These are phyloP conservation scores for Toxotes lorentzi DNA, from an alignment of 2,797 vertebrate genomes.

Conservation along the genomic window DNA sequence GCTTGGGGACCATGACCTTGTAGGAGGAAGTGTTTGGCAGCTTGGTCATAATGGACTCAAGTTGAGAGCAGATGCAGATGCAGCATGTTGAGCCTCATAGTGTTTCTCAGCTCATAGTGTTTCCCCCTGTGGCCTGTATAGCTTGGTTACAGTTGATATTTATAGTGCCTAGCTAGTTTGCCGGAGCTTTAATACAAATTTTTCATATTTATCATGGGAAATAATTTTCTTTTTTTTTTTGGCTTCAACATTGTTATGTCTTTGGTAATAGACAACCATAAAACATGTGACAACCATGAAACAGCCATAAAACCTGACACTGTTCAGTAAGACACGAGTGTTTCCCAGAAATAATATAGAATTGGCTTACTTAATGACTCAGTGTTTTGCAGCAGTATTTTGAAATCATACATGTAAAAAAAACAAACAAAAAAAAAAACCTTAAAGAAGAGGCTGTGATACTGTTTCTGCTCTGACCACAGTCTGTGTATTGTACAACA, in stretches of 20 bases:
- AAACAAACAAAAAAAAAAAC: background rate
- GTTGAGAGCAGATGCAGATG: slow-evolving; percentile 59
- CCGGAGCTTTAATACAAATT: slow-evolving; percentile 11
- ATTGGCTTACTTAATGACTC: background rate
- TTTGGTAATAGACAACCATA: slow-evolving; percentile 19
- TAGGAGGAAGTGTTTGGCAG: slow-evolving; percentile 67
- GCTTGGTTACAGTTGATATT: slow-evolving; percentile 32
- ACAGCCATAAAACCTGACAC: background rate
- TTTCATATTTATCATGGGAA: slow-evolving; percentile 26
- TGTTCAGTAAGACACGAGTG: background rate
- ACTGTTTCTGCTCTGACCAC: too few species aligned
- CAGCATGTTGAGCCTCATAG: slow-evolving; percentile 36
- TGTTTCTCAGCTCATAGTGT: slow-evolving; percentile 18
- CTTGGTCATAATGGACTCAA: slow-evolving; percentile 41
- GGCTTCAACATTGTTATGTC: background rate
- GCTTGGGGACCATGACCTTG: slow-evolving; percentile 32
- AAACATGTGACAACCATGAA: background rate
- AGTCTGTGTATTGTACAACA: too few species aligned
- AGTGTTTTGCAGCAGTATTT: background rate
- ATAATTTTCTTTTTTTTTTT: slow-evolving; percentile 8
- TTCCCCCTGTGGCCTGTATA: slow-evolving; percentile 21
- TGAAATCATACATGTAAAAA: background rate
- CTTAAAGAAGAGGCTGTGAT: background rate
- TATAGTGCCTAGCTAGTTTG: slow-evolving; percentile 30
- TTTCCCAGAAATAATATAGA: slow-evolving; percentile 18